Conservation (phyloP, 2,113 vertebrate species). For the Microcebus murinus region DNA sequence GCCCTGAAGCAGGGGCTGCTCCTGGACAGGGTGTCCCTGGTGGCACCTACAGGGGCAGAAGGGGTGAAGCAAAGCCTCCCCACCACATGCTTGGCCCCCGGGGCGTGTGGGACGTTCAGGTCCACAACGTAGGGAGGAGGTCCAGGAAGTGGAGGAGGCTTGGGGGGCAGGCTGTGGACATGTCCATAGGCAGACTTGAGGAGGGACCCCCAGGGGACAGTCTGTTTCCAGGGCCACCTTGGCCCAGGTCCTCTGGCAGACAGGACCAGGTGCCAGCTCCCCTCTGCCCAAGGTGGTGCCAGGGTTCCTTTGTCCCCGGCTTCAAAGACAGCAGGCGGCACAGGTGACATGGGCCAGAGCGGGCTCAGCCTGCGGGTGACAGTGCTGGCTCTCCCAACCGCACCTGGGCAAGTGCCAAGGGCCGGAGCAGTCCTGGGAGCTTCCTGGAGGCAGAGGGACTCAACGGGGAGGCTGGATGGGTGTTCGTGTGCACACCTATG, state of each 20-base stretch:
- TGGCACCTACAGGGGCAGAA: not conserved
- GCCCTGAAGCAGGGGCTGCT: not conserved
- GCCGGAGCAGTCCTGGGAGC: not conserved
- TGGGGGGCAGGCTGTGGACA: not conserved
- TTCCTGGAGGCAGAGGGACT: not conserved
- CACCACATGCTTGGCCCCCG: too few species aligned
- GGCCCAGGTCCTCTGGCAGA: not conserved
- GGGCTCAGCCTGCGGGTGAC: not conserved
- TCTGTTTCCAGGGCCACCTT: not conserved
- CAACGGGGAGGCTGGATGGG: too few species aligned
- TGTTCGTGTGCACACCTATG: fast-evolving
- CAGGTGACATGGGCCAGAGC: fast-evolving
- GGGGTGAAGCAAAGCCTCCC: not conserved
- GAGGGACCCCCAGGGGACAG: too few species aligned
- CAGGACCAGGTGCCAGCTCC: fast-evolving
- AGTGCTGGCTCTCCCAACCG: not conserved
- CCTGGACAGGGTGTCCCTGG: not conserved
- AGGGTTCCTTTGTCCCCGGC: not conserved
- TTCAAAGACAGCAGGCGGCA: not conserved
- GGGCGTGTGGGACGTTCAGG: not conserved
- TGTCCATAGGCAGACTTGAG: not conserved
- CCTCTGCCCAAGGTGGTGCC: not conserved
- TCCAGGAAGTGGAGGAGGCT: not conserved
- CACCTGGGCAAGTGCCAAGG: fast-evolving
- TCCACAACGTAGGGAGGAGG: not conserved